Evolutionary conservation across 53 echinoderm and acorn worm species (phyloP), one percentile per base, ranked within the genome.

Genomic region (Antedon mediterranea): DNA sequence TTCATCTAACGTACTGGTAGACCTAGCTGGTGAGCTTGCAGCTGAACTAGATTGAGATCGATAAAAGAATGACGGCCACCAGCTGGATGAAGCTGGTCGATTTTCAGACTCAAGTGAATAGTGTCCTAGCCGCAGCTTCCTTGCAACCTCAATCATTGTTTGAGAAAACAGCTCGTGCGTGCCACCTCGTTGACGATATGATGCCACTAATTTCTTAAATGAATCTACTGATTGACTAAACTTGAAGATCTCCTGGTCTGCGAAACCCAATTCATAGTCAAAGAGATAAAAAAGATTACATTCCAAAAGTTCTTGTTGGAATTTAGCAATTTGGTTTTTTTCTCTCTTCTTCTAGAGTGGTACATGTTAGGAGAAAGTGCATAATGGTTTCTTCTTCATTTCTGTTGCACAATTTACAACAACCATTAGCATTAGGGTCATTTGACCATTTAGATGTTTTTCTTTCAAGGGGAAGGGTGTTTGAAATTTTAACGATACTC

Each of bases 231-330:
- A 75, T 71, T 85, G 84, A 6, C 84, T 80, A 30, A 95, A 86
- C 76, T 86, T 87, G 71, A 85, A 82, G 26, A 92, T 87, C 32
- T 86, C 90, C 14, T 84, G 81, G 27, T 74, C 74, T 41, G 78
- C 95, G 81, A 89, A 95, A 74, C 92, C 92, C 30, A 95, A 83
- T 23, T 80, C 86, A 23, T 86, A n/a, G n/a, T n/a, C n/a, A n/a
- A n/a, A n/a, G n/a, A n/a, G n/a, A n/a, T n/a, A n/a, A n/a, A n/a
- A n/a, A n/a, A n/a, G n/a, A n/a, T n/a, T n/a, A n/a, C n/a, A n/a
- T n/a, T n/a, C n/a, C n/a, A n/a, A n/a, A n/a, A n/a, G n/a, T n/a
- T n/a, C n/a, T n/a, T n/a, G n/a, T n/a, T n/a, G n/a, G n/a, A n/a
- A n/a, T n/a, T n/a, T n/a, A n/a, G n/a, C n/a, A n/a, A n/a, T n/a